phyloP scores from a whole-genome alignment of 2,888 invertebrate species.

The Andrena bicolor region DNA sequence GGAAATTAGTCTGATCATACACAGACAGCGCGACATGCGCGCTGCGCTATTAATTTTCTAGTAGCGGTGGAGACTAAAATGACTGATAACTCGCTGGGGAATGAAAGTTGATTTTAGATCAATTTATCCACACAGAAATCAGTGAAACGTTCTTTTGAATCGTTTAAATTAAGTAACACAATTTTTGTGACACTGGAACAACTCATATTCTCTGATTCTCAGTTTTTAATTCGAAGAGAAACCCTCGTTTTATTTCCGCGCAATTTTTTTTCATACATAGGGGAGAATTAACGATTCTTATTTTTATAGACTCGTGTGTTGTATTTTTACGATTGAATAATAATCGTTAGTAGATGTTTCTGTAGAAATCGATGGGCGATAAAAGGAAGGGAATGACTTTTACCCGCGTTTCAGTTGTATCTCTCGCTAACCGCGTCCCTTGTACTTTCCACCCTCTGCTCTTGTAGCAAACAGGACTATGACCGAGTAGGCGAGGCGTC shows the following conservation, averaged over 20 bases:
- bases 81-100: background rate
- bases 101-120: background rate
- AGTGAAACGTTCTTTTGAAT: too few species aligned
- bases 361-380: too few species aligned
- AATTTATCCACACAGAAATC: background rate
- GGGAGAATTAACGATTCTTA: too few species aligned
- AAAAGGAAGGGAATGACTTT: background rate
- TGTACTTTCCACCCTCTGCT: conserved; percentile 72
- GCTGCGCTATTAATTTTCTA: background rate
- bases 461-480: conserved; percentile 78
- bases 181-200: too few species aligned
- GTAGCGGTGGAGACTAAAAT: background rate
- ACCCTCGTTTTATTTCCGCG: too few species aligned
- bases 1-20: conserved; percentile 16
- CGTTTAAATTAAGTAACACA: too few species aligned
- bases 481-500: conserved; percentile 79
- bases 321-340: too few species aligned
- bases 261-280: too few species aligned
- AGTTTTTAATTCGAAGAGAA: too few species aligned
- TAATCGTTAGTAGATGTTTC: too few species aligned
- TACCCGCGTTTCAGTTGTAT: conserved; percentile 52
- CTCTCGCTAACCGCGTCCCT: conserved; percentile 66
- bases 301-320: too few species aligned
- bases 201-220: too few species aligned
- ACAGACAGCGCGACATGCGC: background rate